Evolutionary conservation across 2,888 invertebrate species (phyloP), one percentile per base, ranked within the genome.

Genomic region (Sisyra nigra): DNA sequence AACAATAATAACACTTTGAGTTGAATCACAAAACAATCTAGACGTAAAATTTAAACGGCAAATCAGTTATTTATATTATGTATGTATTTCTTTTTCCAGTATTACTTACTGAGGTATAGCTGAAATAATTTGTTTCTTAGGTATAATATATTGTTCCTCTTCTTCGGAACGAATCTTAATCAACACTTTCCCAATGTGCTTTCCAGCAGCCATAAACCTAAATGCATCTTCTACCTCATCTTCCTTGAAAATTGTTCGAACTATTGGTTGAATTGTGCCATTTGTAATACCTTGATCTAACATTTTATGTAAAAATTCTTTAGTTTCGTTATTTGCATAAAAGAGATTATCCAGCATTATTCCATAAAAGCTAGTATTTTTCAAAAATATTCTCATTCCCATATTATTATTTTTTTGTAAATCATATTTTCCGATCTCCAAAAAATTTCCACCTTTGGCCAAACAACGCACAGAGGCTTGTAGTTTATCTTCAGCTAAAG

Each of bases 401-500:
- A 79, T 52, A 9, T 72, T 57, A 49, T 61, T 77, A 55, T 89
- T 79, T 44, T 66, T 68, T 0, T 75, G 70, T 53, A 88, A 63
- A 61, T 91, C 88, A 54, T 77, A 82, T 62, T 88, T 89, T 36
- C 89, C 88, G 47, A 91, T 88, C 64, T 89, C 88, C 40, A 88
- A 59, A 60, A 89, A 89, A 45, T 77, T 67, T 8, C 88, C 79
- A 1, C 68, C 64, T 2, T 51, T 50, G 1, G 68, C 72, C 8
- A 80, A 57, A 49, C 79, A 80, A 3, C 76, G 63, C 0, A 76
- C 58, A 0, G 78, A 77, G 0, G 78, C 83, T 54, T 74, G 71
- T 1, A 94, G 68, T 60, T 94, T 94, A 36, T 96, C 93, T 54
- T 89, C 93, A 1, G 93, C 77, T 34, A 97, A 63, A 0, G 92